Conservation (phyloP, 2,113 vertebrate species). For the Reinhardtius hippoglossoides region DNA sequence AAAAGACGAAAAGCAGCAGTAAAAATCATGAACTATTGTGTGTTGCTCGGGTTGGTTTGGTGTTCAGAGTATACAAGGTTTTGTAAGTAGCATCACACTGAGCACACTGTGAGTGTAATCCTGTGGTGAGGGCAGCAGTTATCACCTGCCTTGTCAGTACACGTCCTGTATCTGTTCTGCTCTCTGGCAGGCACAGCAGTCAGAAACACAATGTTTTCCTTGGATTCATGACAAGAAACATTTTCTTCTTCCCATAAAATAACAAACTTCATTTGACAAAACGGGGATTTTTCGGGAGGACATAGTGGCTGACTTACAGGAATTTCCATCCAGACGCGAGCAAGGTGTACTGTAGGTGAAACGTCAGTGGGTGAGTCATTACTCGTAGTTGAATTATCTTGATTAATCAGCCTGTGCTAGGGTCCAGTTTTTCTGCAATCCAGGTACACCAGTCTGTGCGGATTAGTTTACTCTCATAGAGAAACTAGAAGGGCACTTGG, state of each 20-base stretch:
- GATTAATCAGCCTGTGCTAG: slow-evolving; percentile 7
- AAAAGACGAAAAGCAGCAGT: not conserved
- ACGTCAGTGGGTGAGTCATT: slow-evolving; percentile 21
- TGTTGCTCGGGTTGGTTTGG: not conserved
- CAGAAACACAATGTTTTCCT: slow-evolving; percentile 63
- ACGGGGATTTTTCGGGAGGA: not conserved
- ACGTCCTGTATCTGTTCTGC: slow-evolving; percentile 57
- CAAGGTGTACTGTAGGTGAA: not conserved
- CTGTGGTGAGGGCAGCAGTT: slow-evolving; percentile 47
- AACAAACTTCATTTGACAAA: slow-evolving; percentile 35
- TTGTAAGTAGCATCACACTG: slow-evolving; percentile 5
- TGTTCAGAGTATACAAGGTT: not conserved
- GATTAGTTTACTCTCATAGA: slow-evolving; percentile 16
- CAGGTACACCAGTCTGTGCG: slow-evolving; percentile 5
- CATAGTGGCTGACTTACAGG: not conserved
- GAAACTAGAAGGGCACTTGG: not conserved
- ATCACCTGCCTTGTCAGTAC: slow-evolving; percentile 71
- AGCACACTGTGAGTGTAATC: slow-evolving; percentile 36
- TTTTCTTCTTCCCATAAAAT: slow-evolving; percentile 34
- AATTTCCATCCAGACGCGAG: slow-evolving; percentile 21
- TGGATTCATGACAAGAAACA: slow-evolving; percentile 51
- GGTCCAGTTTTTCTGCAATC: slow-evolving; percentile 37
- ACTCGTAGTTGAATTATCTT: slow-evolving; percentile 19
- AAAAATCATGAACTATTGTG: not conserved
- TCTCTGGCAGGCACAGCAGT: slow-evolving; percentile 31